Base-by-base conservation (phyloP, 2,888 invertebrate genomes). In the Sesia bembeciformis region DNA sequence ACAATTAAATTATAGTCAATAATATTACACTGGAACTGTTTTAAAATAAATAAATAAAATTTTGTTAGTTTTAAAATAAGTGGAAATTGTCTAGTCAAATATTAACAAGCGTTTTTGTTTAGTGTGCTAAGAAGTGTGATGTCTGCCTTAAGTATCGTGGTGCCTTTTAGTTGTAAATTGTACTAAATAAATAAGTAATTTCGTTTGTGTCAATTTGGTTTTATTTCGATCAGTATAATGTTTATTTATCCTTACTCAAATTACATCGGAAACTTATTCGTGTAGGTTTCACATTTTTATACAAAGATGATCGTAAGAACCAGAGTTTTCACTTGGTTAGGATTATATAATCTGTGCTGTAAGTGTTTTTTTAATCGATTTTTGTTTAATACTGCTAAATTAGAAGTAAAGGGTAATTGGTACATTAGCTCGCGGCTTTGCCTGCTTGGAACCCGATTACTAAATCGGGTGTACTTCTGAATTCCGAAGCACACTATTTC, bases 81-180 rank as follows among this genome's bases (percentile, higher is more conserved):
- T 57, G 54, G 54, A 66, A 59, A 65, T 59, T 62, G 56, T 72
- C 80, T 80, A 79, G 80, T 80, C 79, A 72, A 70, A 46, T 46
- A 8, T 46, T 46, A n/a, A 23, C 23, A 23, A 46, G 46, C 7
- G 46, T 8, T 46, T 46, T 46, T 46, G 3, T 4, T 4, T 8
- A 23, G 7, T 43, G 8, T 46, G 23, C 7, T n/a, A 46, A 5
- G 23, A 46, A 46, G 23, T 46, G 8, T 7, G 23, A 8, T 46
- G 46, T 46, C n/a, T 49, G 49, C 53, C 53, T 53, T 49, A 49
- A 38, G 40, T 38, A 40, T 53, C 41, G 53, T 49, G 49, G 53
- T 53, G 53, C 53, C 53, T 53, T 50, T 46, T 46, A 46, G 0
- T 46, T 46, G 46, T 46, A 46, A 8, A 46, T 4, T 46, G 46